Evolutionary conservation across 2,888 invertebrate species (phyloP).

Genomic region (Meloe dianella): DNA sequence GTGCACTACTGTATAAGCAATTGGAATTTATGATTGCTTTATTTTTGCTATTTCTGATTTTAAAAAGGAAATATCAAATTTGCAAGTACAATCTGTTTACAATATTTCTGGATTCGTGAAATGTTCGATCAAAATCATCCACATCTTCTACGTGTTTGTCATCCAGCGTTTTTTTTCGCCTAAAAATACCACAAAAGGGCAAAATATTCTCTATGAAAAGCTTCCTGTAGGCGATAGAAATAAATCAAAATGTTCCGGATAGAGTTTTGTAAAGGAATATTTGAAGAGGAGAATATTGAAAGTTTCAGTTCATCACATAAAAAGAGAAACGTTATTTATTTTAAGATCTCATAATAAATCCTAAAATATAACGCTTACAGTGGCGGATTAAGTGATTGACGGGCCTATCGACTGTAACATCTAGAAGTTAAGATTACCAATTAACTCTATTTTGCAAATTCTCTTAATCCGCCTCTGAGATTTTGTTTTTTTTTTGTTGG

Average conservation of each 20-base stretch:
- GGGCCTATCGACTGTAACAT: no score
- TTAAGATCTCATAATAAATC: no score
- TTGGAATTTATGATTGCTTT: not conserved
- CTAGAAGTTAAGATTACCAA: no score
- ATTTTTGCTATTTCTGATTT: not conserved
- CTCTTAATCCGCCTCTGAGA: no score
- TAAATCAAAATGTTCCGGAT: not conserved
- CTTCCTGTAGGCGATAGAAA: not conserved
- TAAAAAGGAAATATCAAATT: not conserved
- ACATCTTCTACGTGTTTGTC: not conserved
- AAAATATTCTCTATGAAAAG: not conserved
- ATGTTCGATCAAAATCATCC: not conserved
- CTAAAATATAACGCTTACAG: no score
- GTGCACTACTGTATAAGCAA: not conserved
- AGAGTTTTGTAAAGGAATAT: no score
- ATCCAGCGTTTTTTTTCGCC: not conserved
- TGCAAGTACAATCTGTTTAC: not conserved
- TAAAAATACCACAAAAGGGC: not conserved
- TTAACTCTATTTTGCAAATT: no score
- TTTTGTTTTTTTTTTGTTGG: not conserved
- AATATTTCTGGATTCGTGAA: not conserved
- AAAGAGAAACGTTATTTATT: no score
- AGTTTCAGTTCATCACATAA: not conserved
- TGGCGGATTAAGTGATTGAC: no score
- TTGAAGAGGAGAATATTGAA: not conserved